A percentile compares a stretch with the other conserved stretches of the same genome.
These are phyloP conservation scores for Vultur gryphus DNA, from an alignment of 2,797 vertebrate species.

Conservation along the genomic window DNA sequence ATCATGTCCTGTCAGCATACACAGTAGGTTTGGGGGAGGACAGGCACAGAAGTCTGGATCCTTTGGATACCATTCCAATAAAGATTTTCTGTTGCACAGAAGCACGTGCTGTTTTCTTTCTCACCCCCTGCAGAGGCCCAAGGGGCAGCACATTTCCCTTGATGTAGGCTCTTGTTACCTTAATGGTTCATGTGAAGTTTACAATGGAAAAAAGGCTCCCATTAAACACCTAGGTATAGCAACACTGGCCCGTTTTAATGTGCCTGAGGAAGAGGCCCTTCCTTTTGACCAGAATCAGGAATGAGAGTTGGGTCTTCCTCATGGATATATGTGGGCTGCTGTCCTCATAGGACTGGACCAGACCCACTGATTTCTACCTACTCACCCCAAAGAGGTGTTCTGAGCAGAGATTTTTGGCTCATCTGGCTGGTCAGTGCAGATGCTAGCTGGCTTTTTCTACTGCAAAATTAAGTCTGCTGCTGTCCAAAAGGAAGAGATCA, in stretches of 20 bases:
- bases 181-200: neutral
- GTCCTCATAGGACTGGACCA: neutral
- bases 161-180: neutral
- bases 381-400: neutral
- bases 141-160: neutral
- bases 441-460: neutral
- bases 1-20: fast-evolving
- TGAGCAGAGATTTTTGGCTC: neutral
- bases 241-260: neutral
- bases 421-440: neutral
- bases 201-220: neutral
- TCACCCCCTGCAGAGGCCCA: neutral
- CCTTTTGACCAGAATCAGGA: neutral
- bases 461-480: neutral
- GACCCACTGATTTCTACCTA: neutral
- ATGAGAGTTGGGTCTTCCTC: neutral
- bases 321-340: neutral
- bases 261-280: neutral
- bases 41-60: neutral
- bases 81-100: conserved; percentile 59
- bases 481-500: neutral
- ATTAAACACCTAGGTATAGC: neutral
- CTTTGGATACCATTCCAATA: conserved; percentile 46
- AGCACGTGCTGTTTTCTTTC: neutral
- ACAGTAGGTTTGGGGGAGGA: neutral